Base-by-base conservation (phyloP, 2,797 vertebrate species). In the Phrynocephalus vlangalii region DNA sequence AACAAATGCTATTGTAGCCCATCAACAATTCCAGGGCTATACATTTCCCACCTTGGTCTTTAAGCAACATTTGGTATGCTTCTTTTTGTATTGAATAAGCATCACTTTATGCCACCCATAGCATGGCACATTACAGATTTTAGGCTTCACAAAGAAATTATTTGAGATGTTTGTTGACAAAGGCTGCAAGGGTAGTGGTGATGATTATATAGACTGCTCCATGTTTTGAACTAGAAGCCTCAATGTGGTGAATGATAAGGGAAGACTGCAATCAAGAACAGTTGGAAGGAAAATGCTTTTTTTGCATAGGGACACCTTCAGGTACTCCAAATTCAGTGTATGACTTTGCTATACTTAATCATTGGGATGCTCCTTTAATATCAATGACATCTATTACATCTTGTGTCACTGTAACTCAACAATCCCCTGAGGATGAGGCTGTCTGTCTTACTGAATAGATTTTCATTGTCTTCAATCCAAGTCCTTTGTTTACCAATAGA, bases 401-500 rank as follows among this genome's bases (percentile, higher is more conserved):
- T 33, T 83, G 20, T 73, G n/a, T 6, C 30, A 73, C 30, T 22
- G 18, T 26, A 52, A 68, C 28, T 83, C 56, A 83, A 73, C 20
- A 30, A 60, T 60, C 33, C 20, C 28, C 28, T 52, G 48, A 68
- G 38, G 10, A 78, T 63, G 26, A 85, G 52, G 10, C 1, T 30
- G 33, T 44, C 60, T 5, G 2, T 68, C 63, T 44, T 44, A 52
- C 24, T 33, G 44, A 68, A 78, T 26, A 67, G 48, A 85, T 50
- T 77, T 15, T 24, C 33, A 66, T 15, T 68, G 18, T 44, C 15
- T 26, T 38, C 24, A 60, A 5, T 10, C 33, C 56, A 22, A 66
- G 83, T 77, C n/a, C 2, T 90, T 52, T 82, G 91, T 85, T 71
- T 1, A 86, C 75, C 30, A 90, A 77, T 10, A 87, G 80, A 66